Evolutionary conservation across 2,888 invertebrate species (phyloP).

Genomic region (Epistrophe grossulariae): DNA sequence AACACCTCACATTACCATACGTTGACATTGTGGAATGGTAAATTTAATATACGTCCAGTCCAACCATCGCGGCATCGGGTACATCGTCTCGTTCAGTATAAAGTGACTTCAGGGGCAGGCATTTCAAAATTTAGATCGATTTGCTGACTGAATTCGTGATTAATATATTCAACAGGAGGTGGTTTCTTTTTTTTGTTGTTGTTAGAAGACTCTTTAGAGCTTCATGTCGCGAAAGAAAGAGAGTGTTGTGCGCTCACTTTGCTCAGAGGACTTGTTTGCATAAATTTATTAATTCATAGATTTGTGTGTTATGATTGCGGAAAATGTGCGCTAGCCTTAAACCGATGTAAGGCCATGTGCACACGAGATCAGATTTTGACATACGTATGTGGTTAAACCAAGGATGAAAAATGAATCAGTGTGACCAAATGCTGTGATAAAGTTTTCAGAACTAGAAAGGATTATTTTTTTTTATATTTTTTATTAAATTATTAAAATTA

Average conservation of each 20-base stretch:
- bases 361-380: conserved; percentile 71
- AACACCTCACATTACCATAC: conserved; percentile 56
- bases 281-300: conserved; percentile 75
- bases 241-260: conserved; percentile 51
- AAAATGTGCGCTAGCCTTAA: conserved; percentile 29
- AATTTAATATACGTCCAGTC: conserved; percentile 20
- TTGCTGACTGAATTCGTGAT: conserved; percentile 70
- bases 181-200: neutral
- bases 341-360: conserved; percentile 35
- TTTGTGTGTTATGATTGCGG: conserved; percentile 61
- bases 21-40: conserved; percentile 41
- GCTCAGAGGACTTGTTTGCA: conserved; percentile 65
- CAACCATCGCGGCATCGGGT: neutral
- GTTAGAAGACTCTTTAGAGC: conserved; percentile 14
- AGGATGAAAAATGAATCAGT: neutral
- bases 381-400: conserved; percentile 37
- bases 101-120: conserved; percentile 27
- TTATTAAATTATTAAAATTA: too few relatives aligned
- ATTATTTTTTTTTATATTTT: too few relatives aligned
- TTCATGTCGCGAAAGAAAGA: conserved; percentile 55
- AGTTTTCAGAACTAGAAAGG: too few relatives aligned
- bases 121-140: conserved; percentile 72
- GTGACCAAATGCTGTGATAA: neutral
- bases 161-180: conserved; percentile 60
- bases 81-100: neutral